These are phyloP conservation scores for Xestia rhomboidea DNA, from an alignment of 2,888 invertebrate species.

Conservation along the genomic window DNA sequence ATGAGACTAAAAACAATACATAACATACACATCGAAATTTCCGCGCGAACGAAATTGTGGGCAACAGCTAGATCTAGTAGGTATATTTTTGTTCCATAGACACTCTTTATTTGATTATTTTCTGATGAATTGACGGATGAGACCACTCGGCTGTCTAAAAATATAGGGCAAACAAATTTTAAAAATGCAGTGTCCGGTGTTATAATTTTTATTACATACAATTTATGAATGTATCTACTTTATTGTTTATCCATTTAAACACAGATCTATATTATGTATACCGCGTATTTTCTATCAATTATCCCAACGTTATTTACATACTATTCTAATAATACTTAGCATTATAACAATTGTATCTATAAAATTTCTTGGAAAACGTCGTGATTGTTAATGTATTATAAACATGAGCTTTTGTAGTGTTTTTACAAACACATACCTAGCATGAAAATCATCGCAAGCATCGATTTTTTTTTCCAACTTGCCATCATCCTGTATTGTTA, in stretches of 20 bases:
- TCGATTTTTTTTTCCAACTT: not conserved
- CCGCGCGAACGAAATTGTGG: no score
- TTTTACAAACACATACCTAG: not conserved
- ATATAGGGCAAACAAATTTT: not conserved
- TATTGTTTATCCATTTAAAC: not conserved
- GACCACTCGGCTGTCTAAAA: not conserved
- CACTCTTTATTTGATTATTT: not conserved
- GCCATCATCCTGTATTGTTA: not conserved
- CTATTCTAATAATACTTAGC: slow-evolving; percentile 10
- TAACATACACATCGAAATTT: no score
- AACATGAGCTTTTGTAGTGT: not conserved
- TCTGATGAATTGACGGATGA: not conserved
- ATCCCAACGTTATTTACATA: slow-evolving; percentile 18
- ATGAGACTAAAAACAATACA: no score
- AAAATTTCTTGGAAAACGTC: slow-evolving; percentile 28
- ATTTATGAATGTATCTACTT: no score
- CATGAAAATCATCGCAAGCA: not conserved
- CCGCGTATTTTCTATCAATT: not conserved
- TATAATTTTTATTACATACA: no score
- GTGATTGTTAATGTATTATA: not conserved
- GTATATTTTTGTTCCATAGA: not conserved
- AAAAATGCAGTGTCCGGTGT: not conserved
- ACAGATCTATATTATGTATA: slow-evolving; percentile 8
- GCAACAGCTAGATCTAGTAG: no score
- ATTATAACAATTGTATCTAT: not conserved